A percentile compares a stretch with the other conserved stretches of the same genome.
Evolutionary conservation across 2,797 vertebrate species (phyloP).

Genomic region (Oceanodroma leucorhoa): DNA sequence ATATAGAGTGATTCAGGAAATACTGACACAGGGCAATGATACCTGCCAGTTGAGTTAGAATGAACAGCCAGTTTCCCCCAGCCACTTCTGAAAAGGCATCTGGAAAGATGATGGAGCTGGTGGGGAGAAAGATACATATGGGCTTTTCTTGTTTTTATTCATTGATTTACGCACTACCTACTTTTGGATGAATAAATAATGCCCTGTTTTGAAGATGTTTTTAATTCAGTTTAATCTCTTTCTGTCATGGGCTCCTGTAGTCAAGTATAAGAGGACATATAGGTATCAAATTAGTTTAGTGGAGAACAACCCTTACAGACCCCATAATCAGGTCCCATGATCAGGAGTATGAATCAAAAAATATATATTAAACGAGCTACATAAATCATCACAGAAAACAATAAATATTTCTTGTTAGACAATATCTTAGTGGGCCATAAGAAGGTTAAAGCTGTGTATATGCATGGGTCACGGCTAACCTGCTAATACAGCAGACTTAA

Average conservation of each 20-base stretch:
- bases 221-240: neutral
- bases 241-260: neutral
- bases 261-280: neutral
- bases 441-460: neutral
- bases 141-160: neutral
- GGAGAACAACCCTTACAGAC: neutral
- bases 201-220: neutral
- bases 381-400: neutral
- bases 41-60: neutral
- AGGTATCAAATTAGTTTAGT: neutral
- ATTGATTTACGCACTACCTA: neutral
- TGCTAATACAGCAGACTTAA: neutral
- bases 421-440: neutral
- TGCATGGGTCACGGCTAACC: neutral
- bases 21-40: neutral
- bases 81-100: neutral
- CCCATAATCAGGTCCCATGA: neutral
- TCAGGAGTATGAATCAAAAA: neutral
- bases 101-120: neutral
- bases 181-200: neutral
- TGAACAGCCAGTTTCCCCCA: neutral
- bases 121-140: neutral
- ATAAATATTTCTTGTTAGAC: neutral
- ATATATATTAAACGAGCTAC: neutral
- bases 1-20: neutral